A percentile compares a stretch with the other conserved stretches of the same genome.
Conservation (phyloP, 2,113 vertebrate species). For the Casuarius casuarius region DNA sequence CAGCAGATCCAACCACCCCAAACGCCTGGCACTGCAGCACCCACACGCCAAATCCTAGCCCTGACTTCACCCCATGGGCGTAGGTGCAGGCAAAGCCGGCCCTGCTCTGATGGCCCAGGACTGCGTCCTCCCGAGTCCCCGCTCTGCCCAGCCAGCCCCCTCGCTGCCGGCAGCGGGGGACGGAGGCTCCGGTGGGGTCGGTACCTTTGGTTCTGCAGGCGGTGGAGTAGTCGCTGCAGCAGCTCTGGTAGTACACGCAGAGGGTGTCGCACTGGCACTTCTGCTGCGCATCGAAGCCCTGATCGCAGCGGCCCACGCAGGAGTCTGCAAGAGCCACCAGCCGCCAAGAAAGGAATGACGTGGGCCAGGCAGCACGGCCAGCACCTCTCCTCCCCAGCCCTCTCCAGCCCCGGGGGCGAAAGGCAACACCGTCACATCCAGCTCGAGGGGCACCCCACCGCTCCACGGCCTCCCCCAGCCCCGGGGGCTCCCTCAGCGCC, state of each 20-base stretch:
- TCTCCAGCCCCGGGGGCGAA: neutral
- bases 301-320: constrained; percentile 84
- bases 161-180: neutral
- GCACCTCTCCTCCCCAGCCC: neutral
- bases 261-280: constrained; percentile 93
- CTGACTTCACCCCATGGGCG: neutral
- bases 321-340: constrained; percentile 79
- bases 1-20: fast-evolving
- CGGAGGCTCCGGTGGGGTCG: fast-evolving
- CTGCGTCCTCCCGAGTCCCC: too few species aligned
- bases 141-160: neutral
- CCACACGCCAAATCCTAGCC: neutral
- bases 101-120: too few species aligned
- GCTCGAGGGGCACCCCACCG: neutral
- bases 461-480: neutral
- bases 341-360: neutral
- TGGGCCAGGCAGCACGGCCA: fast-evolving
- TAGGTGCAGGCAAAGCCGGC: neutral
- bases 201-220: constrained; percentile 85
- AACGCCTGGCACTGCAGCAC: fast-evolving
- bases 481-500: fast-evolving
- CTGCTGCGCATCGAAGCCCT: constrained; percentile 79
- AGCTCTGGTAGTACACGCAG: constrained; percentile 92
- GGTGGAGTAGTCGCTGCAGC: constrained; percentile 85
- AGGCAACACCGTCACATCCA: fast-evolving